Percentiles rank a stretch among this genome's conserved stretches.
phyloP scores from a whole-genome alignment of 2,113 vertebrate species.

The Embiotoca jacksoni region DNA sequence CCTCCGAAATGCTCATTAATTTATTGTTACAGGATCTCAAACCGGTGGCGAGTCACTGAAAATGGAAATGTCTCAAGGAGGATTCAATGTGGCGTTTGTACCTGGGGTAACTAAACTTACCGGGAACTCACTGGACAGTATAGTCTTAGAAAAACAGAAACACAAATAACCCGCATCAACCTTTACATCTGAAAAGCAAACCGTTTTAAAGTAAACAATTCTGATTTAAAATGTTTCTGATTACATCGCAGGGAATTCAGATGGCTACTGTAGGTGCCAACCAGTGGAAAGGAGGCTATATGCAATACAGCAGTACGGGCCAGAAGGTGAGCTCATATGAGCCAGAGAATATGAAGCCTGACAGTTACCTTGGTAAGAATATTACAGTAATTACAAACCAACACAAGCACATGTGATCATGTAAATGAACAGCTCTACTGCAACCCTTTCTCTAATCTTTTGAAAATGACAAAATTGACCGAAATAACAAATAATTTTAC shows the following conservation, averaged over 20 bases:
- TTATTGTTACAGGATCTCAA: conserved; percentile 71
- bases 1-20: neutral
- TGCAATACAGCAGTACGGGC: neutral
- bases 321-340: fast-evolving
- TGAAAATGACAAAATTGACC: too few relatives aligned
- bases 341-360: neutral
- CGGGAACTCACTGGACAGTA: neutral
- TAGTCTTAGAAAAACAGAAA: neutral
- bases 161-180: too few relatives aligned
- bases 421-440: too few relatives aligned
- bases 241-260: conserved; percentile 47
- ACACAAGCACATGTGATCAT: too few relatives aligned
- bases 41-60: conserved; percentile 65
- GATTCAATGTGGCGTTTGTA: conserved; percentile 71
- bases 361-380: conserved; percentile 79
- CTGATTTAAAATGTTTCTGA: neutral
- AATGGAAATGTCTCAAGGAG: conserved; percentile 81
- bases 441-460: too few relatives aligned
- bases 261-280: conserved; percentile 76
- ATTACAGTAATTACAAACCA: neutral
- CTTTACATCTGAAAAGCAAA: too few relatives aligned
- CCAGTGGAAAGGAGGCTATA: conserved; percentile 79
- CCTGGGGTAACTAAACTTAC: conserved; percentile 41
- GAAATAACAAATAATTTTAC: too few relatives aligned
- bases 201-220: too few relatives aligned